These are phyloP conservation scores for Rhopalosiphum nymphaeae DNA, from an alignment of 2,888 invertebrate species.

Conservation along the genomic window DNA sequence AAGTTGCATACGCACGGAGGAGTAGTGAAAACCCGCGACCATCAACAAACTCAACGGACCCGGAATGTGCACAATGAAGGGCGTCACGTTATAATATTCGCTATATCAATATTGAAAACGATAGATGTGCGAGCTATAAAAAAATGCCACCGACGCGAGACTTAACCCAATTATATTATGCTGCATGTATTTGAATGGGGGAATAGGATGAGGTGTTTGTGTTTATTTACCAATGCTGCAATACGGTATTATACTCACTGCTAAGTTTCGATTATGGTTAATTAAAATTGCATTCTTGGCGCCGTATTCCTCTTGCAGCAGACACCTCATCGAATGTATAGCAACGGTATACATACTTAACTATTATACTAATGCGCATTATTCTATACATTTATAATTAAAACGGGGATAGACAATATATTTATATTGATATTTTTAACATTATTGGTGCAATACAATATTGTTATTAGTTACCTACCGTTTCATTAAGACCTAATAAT, in stretches of 20 bases:
- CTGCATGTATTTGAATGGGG: not conserved
- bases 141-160: constrained; percentile 32
- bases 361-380: constrained; percentile 20
- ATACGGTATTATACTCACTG: not conserved
- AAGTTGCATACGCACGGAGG: not conserved
- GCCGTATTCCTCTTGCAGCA: constrained; percentile 43
- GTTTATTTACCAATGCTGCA: constrained; percentile 10
- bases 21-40: not conserved
- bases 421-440: not conserved
- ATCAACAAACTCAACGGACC: constrained; percentile 16
- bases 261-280: constrained; percentile 11
- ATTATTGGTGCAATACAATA: not conserved
- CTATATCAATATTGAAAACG: constrained; percentile 10
- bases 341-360: not conserved
- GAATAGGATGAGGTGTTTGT: not conserved
- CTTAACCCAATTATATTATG: constrained; percentile 43
- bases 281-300: constrained; percentile 66
- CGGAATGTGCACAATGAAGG: constrained; percentile 19
- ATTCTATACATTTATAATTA: not conserved
- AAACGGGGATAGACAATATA: not conserved
- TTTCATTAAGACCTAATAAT: not conserved
- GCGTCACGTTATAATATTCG: not conserved
- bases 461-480: no score
- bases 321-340: not conserved
- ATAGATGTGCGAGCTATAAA: constrained; percentile 17